Base-by-base conservation (phyloP, 2,797 vertebrate genomes). In the Lophius americanus region DNA sequence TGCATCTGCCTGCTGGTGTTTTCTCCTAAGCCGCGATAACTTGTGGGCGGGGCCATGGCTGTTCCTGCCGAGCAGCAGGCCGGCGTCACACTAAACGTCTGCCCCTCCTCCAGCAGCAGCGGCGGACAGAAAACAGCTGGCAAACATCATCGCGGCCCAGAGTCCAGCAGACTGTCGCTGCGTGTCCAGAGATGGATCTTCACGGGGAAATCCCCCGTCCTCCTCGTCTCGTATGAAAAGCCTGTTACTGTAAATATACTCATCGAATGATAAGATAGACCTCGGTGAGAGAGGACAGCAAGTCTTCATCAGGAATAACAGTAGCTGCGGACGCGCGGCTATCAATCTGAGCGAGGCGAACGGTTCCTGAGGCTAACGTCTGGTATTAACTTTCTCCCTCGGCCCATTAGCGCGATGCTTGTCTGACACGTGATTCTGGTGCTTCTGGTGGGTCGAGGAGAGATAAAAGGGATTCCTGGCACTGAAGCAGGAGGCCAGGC, bases 41-140 rank as follows among this genome's bases (percentile, higher is more conserved):
- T 51, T 58, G 63, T 38, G 62, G 64, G 48, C 44, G 52, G 47
- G 37, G 38, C 60, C 64, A 63, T 44, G 71, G 43, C 14, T 68
- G 63, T 82, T 36, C 81, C 50, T 75, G 59, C 9, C 7, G 52
- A 78, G 8, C 83, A 87, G 82, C 83, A 82, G 83, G 77, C 84
- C 82, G 75, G 69, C 70, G 43, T 88, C 82, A 81, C 67, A 75
- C 33, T 81, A 77, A 85, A 76, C 12, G 69, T 69, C 76, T 84
- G 68, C 69, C 47, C 63, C 70, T 85, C 69, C 47, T 61, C 70
- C 84, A 83, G 89, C 81, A 87, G 68, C 39, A 54, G 43, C 64
- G 75, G 71, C 61, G 39, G 82, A 84, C 68, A 70, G 68, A 60
- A 61, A 81, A 43, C 85, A 88, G 85, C 84, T 86, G 88, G 85